Conservation (phyloP, 1,140 invertebrate species). For the Drosophila cardini region DNA sequence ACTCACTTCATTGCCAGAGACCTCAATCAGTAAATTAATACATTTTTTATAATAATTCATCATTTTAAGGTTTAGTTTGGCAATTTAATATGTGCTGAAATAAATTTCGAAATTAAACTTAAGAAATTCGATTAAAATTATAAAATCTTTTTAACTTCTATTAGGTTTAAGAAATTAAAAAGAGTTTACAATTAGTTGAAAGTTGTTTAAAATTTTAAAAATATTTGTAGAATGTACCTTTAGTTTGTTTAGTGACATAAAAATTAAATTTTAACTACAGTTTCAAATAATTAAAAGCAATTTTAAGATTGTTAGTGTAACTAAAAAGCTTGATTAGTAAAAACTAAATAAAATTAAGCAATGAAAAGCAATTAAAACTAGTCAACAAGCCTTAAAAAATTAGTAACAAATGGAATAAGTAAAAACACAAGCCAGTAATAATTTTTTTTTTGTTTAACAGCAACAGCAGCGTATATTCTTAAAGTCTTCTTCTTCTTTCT, state of each 20-base stretch:
- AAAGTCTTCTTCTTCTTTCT: slow-evolving; percentile 46
- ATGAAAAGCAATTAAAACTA: slow-evolving; percentile 48
- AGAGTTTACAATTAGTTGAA: no score
- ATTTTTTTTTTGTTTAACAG: slow-evolving; percentile 73
- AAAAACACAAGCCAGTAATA: slow-evolving; percentile 75
- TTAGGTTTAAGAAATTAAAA: neutral
- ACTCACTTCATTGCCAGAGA: neutral
- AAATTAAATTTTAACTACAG: no score
- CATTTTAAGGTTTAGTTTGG: slow-evolving; percentile 12
- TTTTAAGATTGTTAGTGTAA: neutral
- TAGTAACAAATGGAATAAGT: slow-evolving; percentile 66
- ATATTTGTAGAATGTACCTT: no score
- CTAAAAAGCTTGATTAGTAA: neutral
- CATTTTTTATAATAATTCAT: slow-evolving; percentile 12
- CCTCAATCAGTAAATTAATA: slow-evolving; percentile 65
- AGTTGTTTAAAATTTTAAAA: no score
- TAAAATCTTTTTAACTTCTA: neutral
- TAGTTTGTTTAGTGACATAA: no score
- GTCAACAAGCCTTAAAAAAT: slow-evolving; percentile 65
- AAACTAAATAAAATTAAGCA: slow-evolving; percentile 18
- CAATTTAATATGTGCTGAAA: slow-evolving; percentile 3
- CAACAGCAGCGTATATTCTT: slow-evolving; percentile 76
- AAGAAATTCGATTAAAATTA: no score
- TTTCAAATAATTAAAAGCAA: no score
- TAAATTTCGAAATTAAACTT: neutral